phyloP scores from a whole-genome alignment of 2,888 invertebrate species.

The Hecatera dysodea region DNA sequence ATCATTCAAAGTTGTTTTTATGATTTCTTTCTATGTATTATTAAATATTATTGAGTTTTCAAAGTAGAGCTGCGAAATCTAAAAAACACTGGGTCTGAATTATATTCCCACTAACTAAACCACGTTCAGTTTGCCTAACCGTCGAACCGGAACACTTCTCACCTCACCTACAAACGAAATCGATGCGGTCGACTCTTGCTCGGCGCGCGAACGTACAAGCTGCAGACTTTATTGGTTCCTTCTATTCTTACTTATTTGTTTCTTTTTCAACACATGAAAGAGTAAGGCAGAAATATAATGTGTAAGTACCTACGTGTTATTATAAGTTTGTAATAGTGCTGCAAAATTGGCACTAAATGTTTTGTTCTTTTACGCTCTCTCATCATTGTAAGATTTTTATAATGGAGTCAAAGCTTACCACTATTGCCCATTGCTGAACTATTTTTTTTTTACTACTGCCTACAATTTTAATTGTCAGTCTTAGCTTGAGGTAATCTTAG shows the following conservation, averaged over 20 bases:
- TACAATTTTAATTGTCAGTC: slow-evolving; percentile 9
- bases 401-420: not conserved
- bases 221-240: slow-evolving; percentile 44
- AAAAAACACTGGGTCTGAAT: slow-evolving; percentile 13
- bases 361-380: not conserved
- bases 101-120: not conserved
- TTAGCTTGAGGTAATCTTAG: slow-evolving; percentile 9
- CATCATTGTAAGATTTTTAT: no score
- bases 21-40: not conserved
- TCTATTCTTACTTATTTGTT: slow-evolving; percentile 37
- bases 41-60: not conserved
- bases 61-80: not conserved
- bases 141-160: slow-evolving; percentile 36
- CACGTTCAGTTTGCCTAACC: slow-evolving; percentile 12
- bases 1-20: not conserved
- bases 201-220: slow-evolving; percentile 29
- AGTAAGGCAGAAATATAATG: slow-evolving; percentile 39
- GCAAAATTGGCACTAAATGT: slow-evolving; percentile 24
- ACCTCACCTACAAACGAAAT: slow-evolving; percentile 45
- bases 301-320: slow-evolving; percentile 37
- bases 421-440: not conserved
- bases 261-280: slow-evolving; percentile 40
- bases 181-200: slow-evolving; percentile 38
- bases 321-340: slow-evolving; percentile 19
- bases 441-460: not conserved